These are phyloP conservation scores for Leptodon cayanensis DNA, from an alignment of 2,797 vertebrate genomes.

Conservation along the genomic window DNA sequence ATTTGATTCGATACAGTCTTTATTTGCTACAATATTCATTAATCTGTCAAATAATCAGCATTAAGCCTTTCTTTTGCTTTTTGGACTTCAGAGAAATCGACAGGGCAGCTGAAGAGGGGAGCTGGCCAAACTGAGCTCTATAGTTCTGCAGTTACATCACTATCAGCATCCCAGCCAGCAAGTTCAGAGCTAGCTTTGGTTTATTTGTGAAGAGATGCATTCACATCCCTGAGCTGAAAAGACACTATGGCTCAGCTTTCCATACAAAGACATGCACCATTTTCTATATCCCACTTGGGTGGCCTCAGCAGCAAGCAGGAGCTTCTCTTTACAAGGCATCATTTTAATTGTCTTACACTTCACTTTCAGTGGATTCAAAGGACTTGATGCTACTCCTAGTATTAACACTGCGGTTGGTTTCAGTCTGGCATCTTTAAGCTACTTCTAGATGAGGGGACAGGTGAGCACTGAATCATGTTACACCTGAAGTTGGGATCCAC, in stretches of 20 bases:
- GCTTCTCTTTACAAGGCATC: background rate
- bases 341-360: background rate
- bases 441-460: background rate
- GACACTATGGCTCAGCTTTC: background rate
- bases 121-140: background rate
- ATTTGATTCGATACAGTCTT: background rate
- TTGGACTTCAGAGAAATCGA: background rate
- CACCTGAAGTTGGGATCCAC: background rate
- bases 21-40: background rate
- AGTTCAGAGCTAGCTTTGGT: background rate
- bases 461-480: background rate
- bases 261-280: background rate
- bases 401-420: background rate
- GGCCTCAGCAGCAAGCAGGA: background rate
- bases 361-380: background rate
- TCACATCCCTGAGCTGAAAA: background rate
- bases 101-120: background rate
- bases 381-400: background rate
- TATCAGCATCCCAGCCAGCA: accelerated
- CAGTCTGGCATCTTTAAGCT: background rate
- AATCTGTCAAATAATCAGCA: background rate
- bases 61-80: background rate
- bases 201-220: background rate
- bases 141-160: background rate
- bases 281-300: background rate